Conservation (phyloP, 2,797 vertebrate species). For the Esox masquinongy region DNA sequence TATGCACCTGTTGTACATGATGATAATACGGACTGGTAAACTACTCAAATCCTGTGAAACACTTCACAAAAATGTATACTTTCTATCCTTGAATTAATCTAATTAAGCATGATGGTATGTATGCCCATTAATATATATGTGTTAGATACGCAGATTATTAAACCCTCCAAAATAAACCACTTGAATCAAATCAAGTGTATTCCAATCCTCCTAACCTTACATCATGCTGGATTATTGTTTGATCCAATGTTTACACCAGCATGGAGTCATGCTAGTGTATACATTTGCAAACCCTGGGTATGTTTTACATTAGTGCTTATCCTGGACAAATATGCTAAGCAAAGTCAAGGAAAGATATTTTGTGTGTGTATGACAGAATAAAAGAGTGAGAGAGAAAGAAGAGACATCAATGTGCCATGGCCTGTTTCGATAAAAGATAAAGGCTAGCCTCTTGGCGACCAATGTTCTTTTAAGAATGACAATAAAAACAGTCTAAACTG, state of each 20-base stretch:
- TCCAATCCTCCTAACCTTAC: neutral
- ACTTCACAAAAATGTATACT: neutral
- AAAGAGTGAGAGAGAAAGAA: neutral
- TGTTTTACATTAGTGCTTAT: too few species aligned
- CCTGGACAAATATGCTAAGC: too few species aligned
- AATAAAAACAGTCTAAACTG: neutral
- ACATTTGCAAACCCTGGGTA: too few species aligned
- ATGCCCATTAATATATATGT: neutral
- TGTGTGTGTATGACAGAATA: neutral
- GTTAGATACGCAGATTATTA: neutral
- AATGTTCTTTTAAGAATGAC: neutral
- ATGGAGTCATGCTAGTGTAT: neutral
- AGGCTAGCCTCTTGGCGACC: neutral
- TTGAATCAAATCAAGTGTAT: neutral
- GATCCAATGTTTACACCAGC: neutral
- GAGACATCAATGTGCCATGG: neutral
- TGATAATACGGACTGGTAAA: constrained; percentile 2
- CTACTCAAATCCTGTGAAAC: neutral
- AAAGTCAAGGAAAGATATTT: neutral
- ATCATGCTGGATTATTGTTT: neutral
- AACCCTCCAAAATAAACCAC: neutral
- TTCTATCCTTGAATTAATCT: neutral
- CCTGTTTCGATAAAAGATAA: constrained; percentile 11
- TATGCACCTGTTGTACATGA: constrained; percentile 11
- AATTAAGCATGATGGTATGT: neutral